Evolutionary conservation across 2,888 invertebrate species (phyloP).

Genomic region (Dorcus hopei): DNA sequence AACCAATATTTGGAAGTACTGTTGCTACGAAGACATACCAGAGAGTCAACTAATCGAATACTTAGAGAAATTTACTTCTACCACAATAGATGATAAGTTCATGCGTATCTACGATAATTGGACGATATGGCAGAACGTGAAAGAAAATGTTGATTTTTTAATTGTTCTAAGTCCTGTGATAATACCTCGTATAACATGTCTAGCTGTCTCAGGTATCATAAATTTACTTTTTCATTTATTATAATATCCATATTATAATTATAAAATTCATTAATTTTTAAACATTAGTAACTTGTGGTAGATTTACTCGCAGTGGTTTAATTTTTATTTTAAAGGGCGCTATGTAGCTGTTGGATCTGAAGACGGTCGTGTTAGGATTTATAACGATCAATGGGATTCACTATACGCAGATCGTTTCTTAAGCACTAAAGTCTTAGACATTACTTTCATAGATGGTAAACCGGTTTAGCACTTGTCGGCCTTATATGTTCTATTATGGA

Average conservation of each 20-base stretch:
- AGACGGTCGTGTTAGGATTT: constrained; percentile 42
- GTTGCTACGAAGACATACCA: constrained; percentile 44
- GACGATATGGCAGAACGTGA: constrained; percentile 40
- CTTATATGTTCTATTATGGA: background rate
- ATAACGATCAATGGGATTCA: constrained; percentile 37
- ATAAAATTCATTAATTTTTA: too few species aligned
- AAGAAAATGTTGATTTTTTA: constrained; percentile 37
- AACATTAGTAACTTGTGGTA: too few species aligned
- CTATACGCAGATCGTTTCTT: constrained; percentile 36
- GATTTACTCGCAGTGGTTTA: too few species aligned
- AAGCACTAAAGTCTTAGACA: constrained; percentile 39
- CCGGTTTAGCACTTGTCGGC: background rate
- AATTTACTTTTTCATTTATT: too few species aligned
- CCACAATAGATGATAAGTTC: constrained; percentile 32
- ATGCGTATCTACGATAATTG: constrained; percentile 42
- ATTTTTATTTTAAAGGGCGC: constrained; percentile 26
- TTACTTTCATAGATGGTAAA: constrained; percentile 38
- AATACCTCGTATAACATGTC: constrained; percentile 40
- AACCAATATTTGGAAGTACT: constrained; percentile 43
- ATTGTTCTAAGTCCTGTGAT: constrained; percentile 38
- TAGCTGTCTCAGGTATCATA: constrained; percentile 39
- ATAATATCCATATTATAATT: too few species aligned
- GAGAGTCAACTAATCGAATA: constrained; percentile 41
- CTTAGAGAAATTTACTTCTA: constrained; percentile 34
- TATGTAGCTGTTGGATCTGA: constrained; percentile 44